Percentiles rank a stretch among this genome's conserved stretches.
Evolutionary conservation across 2,888 invertebrate species (phyloP).

Genomic region (Allacma fusca): DNA sequence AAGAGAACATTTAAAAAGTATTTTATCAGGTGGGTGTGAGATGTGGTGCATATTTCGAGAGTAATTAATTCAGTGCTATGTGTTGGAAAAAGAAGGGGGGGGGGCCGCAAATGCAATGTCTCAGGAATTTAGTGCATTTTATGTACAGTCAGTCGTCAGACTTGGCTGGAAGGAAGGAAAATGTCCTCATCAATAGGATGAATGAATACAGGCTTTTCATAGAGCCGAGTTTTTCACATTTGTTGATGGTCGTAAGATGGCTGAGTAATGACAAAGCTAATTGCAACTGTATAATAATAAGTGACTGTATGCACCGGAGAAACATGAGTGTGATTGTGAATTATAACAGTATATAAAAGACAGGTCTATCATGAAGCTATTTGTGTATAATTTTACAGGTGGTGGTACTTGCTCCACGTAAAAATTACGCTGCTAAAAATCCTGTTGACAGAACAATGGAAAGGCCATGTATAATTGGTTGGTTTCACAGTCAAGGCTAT

Average conservation of each 20-base stretch:
- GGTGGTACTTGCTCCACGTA: background rate
- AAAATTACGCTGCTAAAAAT: slow-evolving; percentile 15
- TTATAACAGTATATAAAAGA: no score
- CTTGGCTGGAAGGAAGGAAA: background rate
- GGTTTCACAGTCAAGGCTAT: slow-evolving; percentile 28
- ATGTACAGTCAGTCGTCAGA: no score
- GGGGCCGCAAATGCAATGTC: background rate
- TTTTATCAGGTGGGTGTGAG: background rate
- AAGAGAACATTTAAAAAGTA: background rate
- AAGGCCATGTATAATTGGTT: slow-evolving; percentile 31
- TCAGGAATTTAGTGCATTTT: no score
- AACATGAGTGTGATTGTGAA: no score
- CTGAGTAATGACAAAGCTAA: no score
- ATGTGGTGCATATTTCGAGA: background rate
- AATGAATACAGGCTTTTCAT: slow-evolving; percentile 9
- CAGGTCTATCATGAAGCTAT: no score
- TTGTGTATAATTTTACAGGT: background rate
- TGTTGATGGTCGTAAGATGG: background rate
- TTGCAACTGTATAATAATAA: no score
- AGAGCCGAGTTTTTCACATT: no score
- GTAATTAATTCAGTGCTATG: background rate
- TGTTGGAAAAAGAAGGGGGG: background rate
- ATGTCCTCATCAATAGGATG: background rate
- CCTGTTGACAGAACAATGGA: slow-evolving; percentile 30
- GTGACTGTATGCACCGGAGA: no score